Evolutionary conservation across 2,888 invertebrate species (phyloP).

Genomic region (Mythimna lalbum): DNA sequence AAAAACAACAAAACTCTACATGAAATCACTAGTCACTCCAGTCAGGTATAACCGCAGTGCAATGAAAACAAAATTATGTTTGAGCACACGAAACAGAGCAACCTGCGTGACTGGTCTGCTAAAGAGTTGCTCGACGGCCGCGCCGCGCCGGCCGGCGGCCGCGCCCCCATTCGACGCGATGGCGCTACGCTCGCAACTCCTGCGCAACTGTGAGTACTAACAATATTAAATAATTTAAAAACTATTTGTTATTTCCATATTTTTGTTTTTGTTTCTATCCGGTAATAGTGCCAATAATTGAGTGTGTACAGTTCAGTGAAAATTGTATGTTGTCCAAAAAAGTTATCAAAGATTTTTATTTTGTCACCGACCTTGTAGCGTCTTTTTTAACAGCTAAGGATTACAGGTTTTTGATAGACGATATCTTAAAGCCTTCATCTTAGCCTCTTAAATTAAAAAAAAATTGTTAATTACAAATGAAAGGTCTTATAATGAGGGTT

Average conservation of each 20-base stretch:
- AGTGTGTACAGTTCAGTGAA: neutral
- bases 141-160: conserved; percentile 66
- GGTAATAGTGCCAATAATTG: neutral
- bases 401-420: conserved; percentile 44
- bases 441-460: neutral
- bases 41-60: conserved; percentile 45
- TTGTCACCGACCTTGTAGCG: conserved; percentile 41
- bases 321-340: neutral
- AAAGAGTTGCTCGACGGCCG: conserved; percentile 68
- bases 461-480: conserved; percentile 2
- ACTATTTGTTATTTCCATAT: neutral
- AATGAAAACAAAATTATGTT: conserved; percentile 67
- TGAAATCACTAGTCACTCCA: conserved; percentile 1
- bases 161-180: conserved; percentile 85
- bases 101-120: conserved; percentile 83
- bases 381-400: conserved; percentile 29
- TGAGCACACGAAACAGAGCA: conserved; percentile 72
- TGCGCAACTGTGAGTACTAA: conserved; percentile 82
- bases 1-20: conserved; percentile 9
- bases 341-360: conserved; percentile 12
- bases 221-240: conserved; percentile 19
- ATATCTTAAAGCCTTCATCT: neutral
- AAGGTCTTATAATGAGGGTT: conserved; percentile 14
- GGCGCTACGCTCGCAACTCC: conserved; percentile 86
- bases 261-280: neutral